Evolutionary conservation across 2,113 vertebrate species (phyloP).

Genomic region (Boleophthalmus pectinirostris): DNA sequence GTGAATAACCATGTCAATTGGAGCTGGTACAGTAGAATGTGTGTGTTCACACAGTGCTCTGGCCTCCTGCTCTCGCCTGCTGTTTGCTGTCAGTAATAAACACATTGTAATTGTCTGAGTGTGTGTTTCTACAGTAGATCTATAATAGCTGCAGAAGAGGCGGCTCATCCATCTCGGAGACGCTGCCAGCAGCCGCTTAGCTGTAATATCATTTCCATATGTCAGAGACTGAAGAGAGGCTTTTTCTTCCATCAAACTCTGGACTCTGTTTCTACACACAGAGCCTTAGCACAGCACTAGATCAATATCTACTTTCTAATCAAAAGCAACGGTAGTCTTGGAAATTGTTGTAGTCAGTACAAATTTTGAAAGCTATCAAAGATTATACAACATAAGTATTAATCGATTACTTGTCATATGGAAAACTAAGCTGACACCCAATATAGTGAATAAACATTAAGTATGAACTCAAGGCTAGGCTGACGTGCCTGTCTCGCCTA

Average conservation of each 20-base stretch:
- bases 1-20: slow-evolving; percentile 6
- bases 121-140: slow-evolving; percentile 50
- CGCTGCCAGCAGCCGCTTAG: slow-evolving; percentile 46
- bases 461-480: too few relatives aligned
- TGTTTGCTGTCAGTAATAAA: slow-evolving; percentile 37
- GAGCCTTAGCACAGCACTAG: neutral
- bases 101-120: slow-evolving; percentile 44
- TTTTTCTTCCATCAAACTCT: slow-evolving; percentile 32
- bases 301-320: too few relatives aligned
- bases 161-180: slow-evolving; percentile 46
- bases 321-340: too few relatives aligned
- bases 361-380: too few relatives aligned
- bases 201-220: slow-evolving; percentile 47
- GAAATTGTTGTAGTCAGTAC: too few relatives aligned
- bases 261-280: slow-evolving; percentile 37
- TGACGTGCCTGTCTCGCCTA: too few relatives aligned
- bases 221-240: slow-evolving; percentile 30
- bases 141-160: slow-evolving; percentile 46
- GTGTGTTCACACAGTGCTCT: slow-evolving; percentile 25
- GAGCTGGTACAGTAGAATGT: neutral
- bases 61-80: slow-evolving; percentile 28
- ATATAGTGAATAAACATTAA: too few relatives aligned
- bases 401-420: too few relatives aligned
- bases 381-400: too few relatives aligned
- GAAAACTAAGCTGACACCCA: too few relatives aligned